These are phyloP conservation scores for Micromys minutus DNA, from an alignment of 2,113 vertebrate genomes.

Conservation along the genomic window DNA sequence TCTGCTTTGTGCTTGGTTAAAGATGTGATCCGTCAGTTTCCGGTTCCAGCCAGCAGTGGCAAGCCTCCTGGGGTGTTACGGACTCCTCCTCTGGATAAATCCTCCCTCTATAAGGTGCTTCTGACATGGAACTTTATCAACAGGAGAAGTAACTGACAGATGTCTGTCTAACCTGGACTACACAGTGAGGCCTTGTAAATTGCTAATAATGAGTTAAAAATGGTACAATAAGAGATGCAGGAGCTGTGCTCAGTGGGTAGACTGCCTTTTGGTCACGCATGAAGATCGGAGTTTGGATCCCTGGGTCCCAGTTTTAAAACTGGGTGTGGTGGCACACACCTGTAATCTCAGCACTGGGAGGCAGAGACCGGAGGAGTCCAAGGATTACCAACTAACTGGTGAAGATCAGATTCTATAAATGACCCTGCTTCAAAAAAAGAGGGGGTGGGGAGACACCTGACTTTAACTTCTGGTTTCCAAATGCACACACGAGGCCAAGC, in stretches of 20 bases:
- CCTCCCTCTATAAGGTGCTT: neutral
- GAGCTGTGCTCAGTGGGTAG: neutral
- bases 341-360: neutral
- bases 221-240: neutral
- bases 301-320: neutral
- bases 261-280: neutral
- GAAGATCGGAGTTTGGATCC: neutral
- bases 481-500: neutral
- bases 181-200: neutral
- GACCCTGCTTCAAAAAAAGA: neutral
- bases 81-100: neutral
- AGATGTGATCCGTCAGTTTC: neutral
- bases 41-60: neutral
- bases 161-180: neutral
- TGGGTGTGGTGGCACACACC: neutral
- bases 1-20: neutral
- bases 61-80: neutral
- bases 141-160: neutral
- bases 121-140: neutral
- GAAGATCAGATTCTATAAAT: neutral
- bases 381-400: neutral
- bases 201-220: neutral
- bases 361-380: neutral
- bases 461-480: neutral
- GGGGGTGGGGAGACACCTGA: neutral